Evolutionary conservation across 2,888 invertebrate genomes (phyloP).

Genomic region (Plagiodera versicolora): DNA sequence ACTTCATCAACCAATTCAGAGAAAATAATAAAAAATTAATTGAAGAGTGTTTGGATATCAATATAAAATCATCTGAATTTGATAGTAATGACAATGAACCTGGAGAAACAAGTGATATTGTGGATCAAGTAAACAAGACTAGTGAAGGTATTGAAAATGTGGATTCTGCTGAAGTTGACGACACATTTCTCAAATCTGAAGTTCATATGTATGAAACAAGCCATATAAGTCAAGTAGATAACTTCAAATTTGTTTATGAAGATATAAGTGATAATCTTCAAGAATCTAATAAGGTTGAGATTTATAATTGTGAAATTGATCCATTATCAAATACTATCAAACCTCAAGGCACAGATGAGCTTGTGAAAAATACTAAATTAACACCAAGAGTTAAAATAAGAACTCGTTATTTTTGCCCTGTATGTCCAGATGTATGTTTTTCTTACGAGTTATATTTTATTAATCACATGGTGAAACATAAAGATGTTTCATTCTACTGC

Average conservation of each 20-base stretch:
- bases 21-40: conserved; percentile 26
- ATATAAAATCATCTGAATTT: neutral
- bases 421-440: conserved; percentile 22
- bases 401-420: conserved; percentile 23
- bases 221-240: neutral
- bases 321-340: neutral
- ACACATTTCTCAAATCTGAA: neutral
- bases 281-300: neutral
- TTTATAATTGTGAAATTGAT: neutral
- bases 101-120: no score
- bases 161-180: neutral
- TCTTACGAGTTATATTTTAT: conserved; percentile 16
- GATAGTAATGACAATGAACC: neutral
- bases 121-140: neutral
- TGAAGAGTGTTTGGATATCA: conserved; percentile 2
- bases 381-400: conserved; percentile 16
- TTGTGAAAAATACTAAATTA: neutral
- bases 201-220: neutral
- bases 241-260: neutral
- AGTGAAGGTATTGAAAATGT: neutral
- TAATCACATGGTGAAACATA: conserved; percentile 20
- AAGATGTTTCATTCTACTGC: conserved; percentile 18
- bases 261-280: neutral
- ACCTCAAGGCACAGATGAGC: neutral
- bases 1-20: conserved; percentile 30